Evolutionary conservation across 2,797 vertebrate genomes (phyloP), one percentile per base, ranked within the genome.

Genomic region (Potorous gilbertii): DNA sequence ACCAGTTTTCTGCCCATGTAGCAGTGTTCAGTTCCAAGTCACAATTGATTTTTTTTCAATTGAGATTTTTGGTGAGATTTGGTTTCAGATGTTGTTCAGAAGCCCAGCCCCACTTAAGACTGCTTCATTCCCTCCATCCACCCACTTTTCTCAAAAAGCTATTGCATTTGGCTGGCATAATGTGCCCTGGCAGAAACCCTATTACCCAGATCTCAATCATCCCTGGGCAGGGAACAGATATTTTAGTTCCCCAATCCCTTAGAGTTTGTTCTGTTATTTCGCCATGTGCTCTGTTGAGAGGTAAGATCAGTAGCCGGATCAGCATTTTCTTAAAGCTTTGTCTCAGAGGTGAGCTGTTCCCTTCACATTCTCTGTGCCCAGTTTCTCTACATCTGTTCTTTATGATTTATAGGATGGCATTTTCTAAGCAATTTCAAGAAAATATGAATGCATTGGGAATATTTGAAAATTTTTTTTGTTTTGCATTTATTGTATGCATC

Each of bases 41-140:
- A 94, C 54, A 74, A 0, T 0, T 89, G 94, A 92, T 92, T 95
- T 62, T 14, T 92, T 62, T 14, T 62, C 62, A 91, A 52, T 28
- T 66, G 62, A 50, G 28, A 40, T 90, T 92, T 92, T 94, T 74
- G 54, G n/a, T 62, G 56, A 93, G 50, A 50, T 92, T 13, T 56
- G 18, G 31, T 54, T 96, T 94, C 55, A 50, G 92, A 27, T 55
- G 5, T 90, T 34, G 54, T 92, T 92, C 59, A 92, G 90, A 95
- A 96, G 91, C 24, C 40, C 74, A 87, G 40, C 21, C 24, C 40
- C 74, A 81, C 74, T 87, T 87, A 87, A 87, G 21, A 50, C 74
- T 87, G 74, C 74, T 87, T 40, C 74, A 87, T 87, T 87, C 74
- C 21, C 18, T 46, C 92, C 93, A 3, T 57, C 59, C 56, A 27